Evolutionary conservation across 35 echinoderm and acorn worm genomes (phyloP), one percentile per base, ranked within the genome.

Genomic region (Lytechinus variegatus): DNA sequence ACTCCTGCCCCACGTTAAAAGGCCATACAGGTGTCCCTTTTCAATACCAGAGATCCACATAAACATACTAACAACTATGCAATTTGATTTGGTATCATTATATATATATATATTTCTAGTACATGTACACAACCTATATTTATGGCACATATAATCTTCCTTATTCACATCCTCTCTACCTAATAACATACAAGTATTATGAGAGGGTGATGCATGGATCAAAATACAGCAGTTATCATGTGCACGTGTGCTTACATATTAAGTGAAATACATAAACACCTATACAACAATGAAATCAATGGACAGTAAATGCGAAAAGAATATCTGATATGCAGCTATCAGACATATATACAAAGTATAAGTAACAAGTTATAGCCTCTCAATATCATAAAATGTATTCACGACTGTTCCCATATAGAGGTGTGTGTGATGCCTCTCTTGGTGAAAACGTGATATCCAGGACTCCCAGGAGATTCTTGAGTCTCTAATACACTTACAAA

Each of bases 41-140:
- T 21, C 88, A 3, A 90, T 21, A 44, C 29, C 14, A 52, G 9
- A 90, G 88, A 9, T 90, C 88, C 12, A 44, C 88, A 90, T 54
- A 90, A 52, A 52, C 88, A 90, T 88, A 28, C 87, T 28, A 88
- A 90, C 27, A 12, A 90, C 14, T 52, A 90, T 9, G 88, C 28
- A 44, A 90, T 54, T 52, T 14, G 29, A 33, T 90, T 54, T 52
- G 28, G 27, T 90, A 52, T 52, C 29, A 52, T 90, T 90, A 44
- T 90, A 33, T 58, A 58, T 57, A 57, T 56, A 56, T 56, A 56
- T 56, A 89, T 53, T 90, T 90, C 52, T 90, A 52, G 88, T 90
- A 79, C 66, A 79, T n/a, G 21, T 19, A 79, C 66, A 79, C 66
- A 16, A 52, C 88, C 88, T 90, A 52, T 21, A 52, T 7, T 7